Conservation (phyloP, 92 coral and sea anemone species). For the Isaurus tuberculatus region DNA sequence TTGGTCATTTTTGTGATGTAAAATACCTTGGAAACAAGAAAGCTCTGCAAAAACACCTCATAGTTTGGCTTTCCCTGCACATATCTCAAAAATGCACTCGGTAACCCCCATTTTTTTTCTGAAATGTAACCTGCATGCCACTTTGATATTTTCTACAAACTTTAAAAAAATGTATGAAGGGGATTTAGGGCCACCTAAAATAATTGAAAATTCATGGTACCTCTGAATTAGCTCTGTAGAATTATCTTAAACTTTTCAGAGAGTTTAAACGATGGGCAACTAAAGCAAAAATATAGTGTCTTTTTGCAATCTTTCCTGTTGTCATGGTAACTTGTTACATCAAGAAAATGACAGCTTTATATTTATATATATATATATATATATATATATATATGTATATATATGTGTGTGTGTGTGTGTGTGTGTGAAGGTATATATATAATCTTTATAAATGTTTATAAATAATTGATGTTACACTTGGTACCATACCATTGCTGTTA, state of each 20-base stretch:
- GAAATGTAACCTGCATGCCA: constrained; percentile 6
- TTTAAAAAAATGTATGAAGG: not conserved
- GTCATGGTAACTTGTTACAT: not conserved
- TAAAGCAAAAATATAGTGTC: not conserved
- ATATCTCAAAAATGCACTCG: not conserved
- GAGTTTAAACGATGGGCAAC: not conserved
- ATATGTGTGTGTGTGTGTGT: no score
- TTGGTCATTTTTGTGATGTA: not conserved
- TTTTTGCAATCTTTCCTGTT: not conserved
- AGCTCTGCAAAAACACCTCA: not conserved
- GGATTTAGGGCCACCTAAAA: constrained; percentile 2
- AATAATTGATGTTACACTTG: not conserved
- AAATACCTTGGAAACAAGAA: constrained; percentile 3
- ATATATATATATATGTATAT: no score
- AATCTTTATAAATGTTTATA: no score
- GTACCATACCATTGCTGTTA: constrained; percentile 6
- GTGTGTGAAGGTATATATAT: no score
- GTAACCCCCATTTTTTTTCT: constrained; percentile 7
- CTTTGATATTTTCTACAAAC: not conserved
- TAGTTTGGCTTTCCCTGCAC: not conserved
- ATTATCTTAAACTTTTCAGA: constrained; percentile 5
- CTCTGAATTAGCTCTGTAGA: constrained; percentile 2
- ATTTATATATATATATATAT: no score
- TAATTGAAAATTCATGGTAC: not conserved
- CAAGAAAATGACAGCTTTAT: not conserved